A percentile compares a stretch with the other conserved stretches of the same genome.
Evolutionary conservation across 2,113 vertebrate genomes (phyloP).

Genomic region (Ellobius talpinus): DNA sequence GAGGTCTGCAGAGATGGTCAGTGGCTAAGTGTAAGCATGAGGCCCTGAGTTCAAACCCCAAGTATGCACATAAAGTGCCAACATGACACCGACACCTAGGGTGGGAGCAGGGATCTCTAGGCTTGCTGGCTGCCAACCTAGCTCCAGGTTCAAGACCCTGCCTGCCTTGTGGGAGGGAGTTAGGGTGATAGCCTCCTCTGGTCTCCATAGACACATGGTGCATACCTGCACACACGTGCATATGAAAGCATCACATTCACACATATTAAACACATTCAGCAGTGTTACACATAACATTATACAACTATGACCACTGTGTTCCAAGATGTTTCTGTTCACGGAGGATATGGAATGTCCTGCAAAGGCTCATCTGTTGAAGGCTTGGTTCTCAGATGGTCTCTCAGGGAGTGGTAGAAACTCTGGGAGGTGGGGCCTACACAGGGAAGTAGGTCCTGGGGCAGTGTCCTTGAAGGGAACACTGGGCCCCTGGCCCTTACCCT

Average conservation of each 20-base stretch:
- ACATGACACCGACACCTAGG: not conserved
- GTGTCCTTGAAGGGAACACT: not conserved
- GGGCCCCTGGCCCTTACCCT: not conserved
- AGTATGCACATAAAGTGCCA: not conserved
- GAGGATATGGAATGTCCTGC: not conserved
- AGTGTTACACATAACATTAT: not conserved
- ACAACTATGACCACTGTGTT: not conserved
- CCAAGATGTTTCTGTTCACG: not conserved
- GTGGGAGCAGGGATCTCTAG: not conserved
- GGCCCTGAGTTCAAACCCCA: not conserved
- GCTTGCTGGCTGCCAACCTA: not conserved
- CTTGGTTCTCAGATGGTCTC: not conserved
- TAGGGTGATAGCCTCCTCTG: not conserved
- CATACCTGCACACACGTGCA: not conserved
- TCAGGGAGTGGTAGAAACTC: not conserved
- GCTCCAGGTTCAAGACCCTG: not conserved
- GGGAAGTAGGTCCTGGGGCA: too few species aligned
- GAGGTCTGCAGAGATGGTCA: not conserved
- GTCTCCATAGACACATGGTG: not conserved
- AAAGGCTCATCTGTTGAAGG: not conserved
- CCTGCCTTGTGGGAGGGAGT: not conserved
- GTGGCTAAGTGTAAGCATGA: not conserved
- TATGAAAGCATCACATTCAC: not conserved
- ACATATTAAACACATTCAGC: not conserved
- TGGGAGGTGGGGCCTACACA: not conserved